These are phyloP conservation scores for Clanis bilineata DNA, from an alignment of 2,888 invertebrate genomes.

Conservation along the genomic window DNA sequence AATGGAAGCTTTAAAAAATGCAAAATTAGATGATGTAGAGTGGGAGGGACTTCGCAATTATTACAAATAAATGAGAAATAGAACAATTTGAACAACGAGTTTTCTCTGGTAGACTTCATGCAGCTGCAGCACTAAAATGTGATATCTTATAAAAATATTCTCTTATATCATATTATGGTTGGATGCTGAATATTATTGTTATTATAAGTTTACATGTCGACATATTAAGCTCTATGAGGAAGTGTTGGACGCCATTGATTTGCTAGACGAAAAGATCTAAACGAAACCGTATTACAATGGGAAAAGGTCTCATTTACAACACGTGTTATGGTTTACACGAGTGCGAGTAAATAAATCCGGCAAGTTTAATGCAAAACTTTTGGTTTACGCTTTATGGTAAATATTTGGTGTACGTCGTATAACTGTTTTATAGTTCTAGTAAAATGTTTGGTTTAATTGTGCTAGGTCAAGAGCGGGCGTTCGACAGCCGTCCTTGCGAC, in stretches of 20 bases:
- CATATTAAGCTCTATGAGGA: slow-evolving; percentile 45
- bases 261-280: slow-evolving; percentile 24
- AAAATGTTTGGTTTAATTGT: slow-evolving; percentile 81
- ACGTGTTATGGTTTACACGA: slow-evolving; percentile 51
- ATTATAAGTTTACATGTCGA: slow-evolving; percentile 49
- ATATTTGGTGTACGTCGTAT: slow-evolving; percentile 81
- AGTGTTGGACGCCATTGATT: slow-evolving; percentile 44
- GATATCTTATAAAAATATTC: no score
- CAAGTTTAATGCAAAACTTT: slow-evolving; percentile 81
- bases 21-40: no score
- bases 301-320: slow-evolving; percentile 47
- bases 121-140: no score
- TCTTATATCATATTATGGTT: no score
- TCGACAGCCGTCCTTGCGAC: slow-evolving; percentile 80
- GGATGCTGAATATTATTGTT: slow-evolving; percentile 27
- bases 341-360: slow-evolving; percentile 74
- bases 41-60: no score
- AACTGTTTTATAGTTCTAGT: slow-evolving; percentile 81
- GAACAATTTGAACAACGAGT: no score
- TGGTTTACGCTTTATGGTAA: slow-evolving; percentile 82
- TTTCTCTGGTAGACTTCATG: no score
- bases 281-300: slow-evolving; percentile 28
- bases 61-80: no score
- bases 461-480: slow-evolving; percentile 80
- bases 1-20: no score